Evolutionary conservation across 2,888 invertebrate species (phyloP), one percentile per base, ranked within the genome.

Genomic region (Imbricaverruca yamaguchii): DNA sequence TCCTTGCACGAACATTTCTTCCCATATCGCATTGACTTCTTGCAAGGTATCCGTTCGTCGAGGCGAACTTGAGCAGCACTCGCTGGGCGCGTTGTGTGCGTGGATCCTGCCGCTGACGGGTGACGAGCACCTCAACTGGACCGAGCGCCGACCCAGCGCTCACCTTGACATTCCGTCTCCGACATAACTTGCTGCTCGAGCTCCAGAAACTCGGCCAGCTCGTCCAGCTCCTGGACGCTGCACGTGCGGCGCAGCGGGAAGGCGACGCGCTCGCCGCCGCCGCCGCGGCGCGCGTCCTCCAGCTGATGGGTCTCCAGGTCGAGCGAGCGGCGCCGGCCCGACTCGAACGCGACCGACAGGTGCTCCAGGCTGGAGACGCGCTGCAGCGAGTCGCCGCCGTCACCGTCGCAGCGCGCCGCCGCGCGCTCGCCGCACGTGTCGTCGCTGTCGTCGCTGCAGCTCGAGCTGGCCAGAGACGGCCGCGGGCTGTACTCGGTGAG

Each of bases 151-250:
- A 39, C 2, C 39, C 39, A 39, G 39, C 39, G 8, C 77, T 77
- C 85, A 83, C 13, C 86, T 85, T 84, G 88, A 88, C 82, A 89
- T 89, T 79, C 88, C 87, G 8, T 90, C 89, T 88, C 88, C 25
- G 86, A 86, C 88, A 89, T 90, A 84, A 90, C 91, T 85, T 90
- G 90, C 84, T 90, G 91, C 86, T 91, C 91, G 21, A 91, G 85
- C 80, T 91, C 86, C 81, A 91, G 87, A 86, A 91, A 91, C 85
- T 91, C 91, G 84, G 91, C 90, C 65, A 91, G 86, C 83, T 91
- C 91, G 84, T 91, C 91, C 84, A 90, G 90, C 85, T 90, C 91
- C 83, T 91, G 90, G 8, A 90, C 90, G 21, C 74, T 74, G 21
- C 74, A 74, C 21, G 53, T 74, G 18, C 74, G 39, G 0, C 74